Conservation (phyloP, 2,888 invertebrate species). For the Caenorhabditis becei region DNA sequence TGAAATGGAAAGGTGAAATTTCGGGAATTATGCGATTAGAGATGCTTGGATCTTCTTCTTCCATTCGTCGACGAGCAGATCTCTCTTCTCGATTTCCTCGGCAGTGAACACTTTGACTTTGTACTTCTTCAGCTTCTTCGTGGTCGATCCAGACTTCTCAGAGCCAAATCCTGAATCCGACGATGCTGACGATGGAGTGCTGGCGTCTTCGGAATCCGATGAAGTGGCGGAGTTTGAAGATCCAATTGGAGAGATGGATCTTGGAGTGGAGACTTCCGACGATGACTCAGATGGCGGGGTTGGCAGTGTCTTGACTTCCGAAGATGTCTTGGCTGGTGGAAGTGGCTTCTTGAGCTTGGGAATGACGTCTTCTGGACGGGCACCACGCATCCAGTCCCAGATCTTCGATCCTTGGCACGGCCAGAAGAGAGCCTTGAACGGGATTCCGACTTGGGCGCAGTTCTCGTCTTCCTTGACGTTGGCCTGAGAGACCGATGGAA, state of each 20-base stretch:
- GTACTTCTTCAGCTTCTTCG: not conserved
- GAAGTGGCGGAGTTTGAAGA: not conserved
- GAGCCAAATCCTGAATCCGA: not conserved
- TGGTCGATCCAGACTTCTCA: not conserved
- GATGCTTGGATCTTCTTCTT: not conserved
- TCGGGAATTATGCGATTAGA: not conserved
- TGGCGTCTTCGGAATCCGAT: not conserved
- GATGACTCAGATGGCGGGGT: not conserved
- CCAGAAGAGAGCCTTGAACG: not conserved
- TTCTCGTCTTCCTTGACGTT: not conserved
- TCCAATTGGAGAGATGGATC: not conserved
- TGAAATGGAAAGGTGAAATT: too few relatives aligned
- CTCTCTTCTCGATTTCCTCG: slow-evolving; percentile 2
- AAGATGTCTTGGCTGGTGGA: too few relatives aligned
- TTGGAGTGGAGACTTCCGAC: not conserved
- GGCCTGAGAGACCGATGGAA: not conserved
- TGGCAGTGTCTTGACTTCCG: too few relatives aligned
- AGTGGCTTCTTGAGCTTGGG: not conserved
- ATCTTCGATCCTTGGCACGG: slow-evolving; percentile 4
- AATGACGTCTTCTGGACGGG: not conserved
- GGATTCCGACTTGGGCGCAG: not conserved
- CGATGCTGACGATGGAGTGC: not conserved
- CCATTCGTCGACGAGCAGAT: slow-evolving; percentile 3
- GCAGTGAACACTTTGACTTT: not conserved
- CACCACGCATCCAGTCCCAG: slow-evolving; percentile 8